These are phyloP conservation scores for Eupithecia abbreviata DNA, from an alignment of 2,888 invertebrate species.

Conservation along the genomic window DNA sequence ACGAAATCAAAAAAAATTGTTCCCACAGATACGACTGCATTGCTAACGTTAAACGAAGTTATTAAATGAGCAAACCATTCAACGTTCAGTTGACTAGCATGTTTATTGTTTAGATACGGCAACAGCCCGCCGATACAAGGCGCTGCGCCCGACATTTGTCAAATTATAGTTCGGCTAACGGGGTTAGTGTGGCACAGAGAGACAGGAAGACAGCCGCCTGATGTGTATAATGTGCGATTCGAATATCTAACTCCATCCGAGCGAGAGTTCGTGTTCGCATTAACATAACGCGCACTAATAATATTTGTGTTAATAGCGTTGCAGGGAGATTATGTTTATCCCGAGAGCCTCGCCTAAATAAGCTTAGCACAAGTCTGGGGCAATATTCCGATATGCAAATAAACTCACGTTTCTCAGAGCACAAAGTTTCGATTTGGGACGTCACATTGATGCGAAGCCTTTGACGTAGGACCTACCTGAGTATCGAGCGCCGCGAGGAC, in stretches of 20 bases:
- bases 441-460: not conserved
- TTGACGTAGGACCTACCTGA: slow-evolving; percentile 12
- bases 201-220: slow-evolving; percentile 54
- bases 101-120: not conserved
- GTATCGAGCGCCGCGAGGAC: slow-evolving; percentile 29
- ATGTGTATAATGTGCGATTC: slow-evolving; percentile 61
- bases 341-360: not conserved
- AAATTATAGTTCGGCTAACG: slow-evolving; percentile 57
- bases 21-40: too few species aligned
- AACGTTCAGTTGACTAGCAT: slow-evolving; percentile 11
- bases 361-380: not conserved
- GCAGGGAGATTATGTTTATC: not conserved
- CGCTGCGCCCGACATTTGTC: slow-evolving; percentile 54
- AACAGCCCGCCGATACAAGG: not conserved
- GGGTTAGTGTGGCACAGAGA: slow-evolving; percentile 55
- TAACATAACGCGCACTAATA: slow-evolving; percentile 26
- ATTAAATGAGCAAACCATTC: not conserved
- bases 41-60: not conserved
- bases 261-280: slow-evolving; percentile 20
- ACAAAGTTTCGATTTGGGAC: not conserved
- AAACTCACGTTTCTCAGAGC: not conserved
- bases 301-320: slow-evolving; percentile 22
- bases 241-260: slow-evolving; percentile 56
- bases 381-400: not conserved
- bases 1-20: not conserved